Base-by-base conservation (phyloP, 2,113 vertebrate genomes). In the Tauraco erythrolophus region DNA sequence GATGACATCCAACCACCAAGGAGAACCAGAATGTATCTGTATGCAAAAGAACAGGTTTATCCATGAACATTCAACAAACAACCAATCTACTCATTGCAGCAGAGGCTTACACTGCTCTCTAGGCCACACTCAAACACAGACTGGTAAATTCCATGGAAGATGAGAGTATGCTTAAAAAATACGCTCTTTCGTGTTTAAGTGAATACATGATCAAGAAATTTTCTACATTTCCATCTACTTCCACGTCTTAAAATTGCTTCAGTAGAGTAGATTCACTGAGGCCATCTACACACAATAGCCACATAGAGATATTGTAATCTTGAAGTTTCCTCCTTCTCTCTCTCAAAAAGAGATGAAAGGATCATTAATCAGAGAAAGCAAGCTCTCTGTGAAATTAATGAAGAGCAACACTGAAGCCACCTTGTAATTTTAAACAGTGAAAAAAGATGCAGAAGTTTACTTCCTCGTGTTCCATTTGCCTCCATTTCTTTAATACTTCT, bases 1-100 rank as follows among this genome's bases (percentile, higher is more conserved):
- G 81, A 99, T 98, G 27, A 99, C 98, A 51, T 99, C 99, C 90
- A 99, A 95, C 99, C 99, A 99, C 99, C 99, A 99, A 76, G 99
- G 99, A 92, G 99, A 98, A 91, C 96, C 97, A 61, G 97, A 94
- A 92, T 94, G 96, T 93, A 98, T 97, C 98, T 99, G 94, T 64
- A 75, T 14, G 17, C 53, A 91, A 84, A 91, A 87, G 33, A 92
- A 71, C 5, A 76, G 27, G 56, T 60, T 76, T 46, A 61, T 28
- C 37, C 24, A 72, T 51, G 41, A 93, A 76, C 22, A 19, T 70
- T 72, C 19, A 91, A 58, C 9, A 51, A 60, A 7, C 57, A 74
- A 66, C 2, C 12, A 48, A 39, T 35, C 33, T 41, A 57, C 7
- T 81, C 46, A 51, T 14, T 88, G 33, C 14, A 61, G 28, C 35